phyloP scores from a whole-genome alignment of 2,113 vertebrate species.

The Crotalus tigris region DNA sequence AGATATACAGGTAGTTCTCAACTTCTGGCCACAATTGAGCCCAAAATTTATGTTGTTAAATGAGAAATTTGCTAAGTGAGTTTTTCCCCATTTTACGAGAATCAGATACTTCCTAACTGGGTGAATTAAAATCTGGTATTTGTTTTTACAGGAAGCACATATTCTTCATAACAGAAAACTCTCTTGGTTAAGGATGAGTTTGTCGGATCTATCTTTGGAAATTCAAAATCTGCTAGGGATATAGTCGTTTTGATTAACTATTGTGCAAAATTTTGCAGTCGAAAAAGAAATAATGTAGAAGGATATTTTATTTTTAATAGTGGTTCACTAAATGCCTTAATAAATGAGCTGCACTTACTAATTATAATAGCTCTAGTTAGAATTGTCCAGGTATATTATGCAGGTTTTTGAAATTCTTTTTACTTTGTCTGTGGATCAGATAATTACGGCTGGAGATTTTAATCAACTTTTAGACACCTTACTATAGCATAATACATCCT shows the following conservation, averaged over 20 bases:
- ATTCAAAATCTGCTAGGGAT: too few species aligned
- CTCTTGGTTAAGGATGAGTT: too few species aligned
- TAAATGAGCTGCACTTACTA: not conserved
- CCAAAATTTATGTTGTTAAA: not conserved
- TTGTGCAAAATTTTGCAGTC: not conserved
- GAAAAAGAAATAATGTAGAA: not conserved
- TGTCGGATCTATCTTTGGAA: too few species aligned
- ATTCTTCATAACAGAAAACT: not conserved
- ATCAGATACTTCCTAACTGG: not conserved
- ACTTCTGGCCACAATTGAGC: too few species aligned
- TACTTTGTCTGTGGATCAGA: not conserved
- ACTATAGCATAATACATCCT: not conserved
- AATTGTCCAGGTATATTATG: not conserved
- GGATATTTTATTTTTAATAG: not conserved
- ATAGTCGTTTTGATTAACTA: not conserved
- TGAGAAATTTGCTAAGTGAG: not conserved
- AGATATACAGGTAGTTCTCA: not conserved
- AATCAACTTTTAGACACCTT: not conserved
- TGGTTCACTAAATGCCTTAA: not conserved
- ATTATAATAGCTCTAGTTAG: not conserved
- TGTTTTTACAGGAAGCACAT: not conserved
- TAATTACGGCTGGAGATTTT: not conserved
- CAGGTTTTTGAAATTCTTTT: not conserved
- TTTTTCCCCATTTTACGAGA: not conserved
- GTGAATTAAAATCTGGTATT: not conserved